Conservation (phyloP, 2,888 invertebrate genomes). For the Lydus trimaculatus region DNA sequence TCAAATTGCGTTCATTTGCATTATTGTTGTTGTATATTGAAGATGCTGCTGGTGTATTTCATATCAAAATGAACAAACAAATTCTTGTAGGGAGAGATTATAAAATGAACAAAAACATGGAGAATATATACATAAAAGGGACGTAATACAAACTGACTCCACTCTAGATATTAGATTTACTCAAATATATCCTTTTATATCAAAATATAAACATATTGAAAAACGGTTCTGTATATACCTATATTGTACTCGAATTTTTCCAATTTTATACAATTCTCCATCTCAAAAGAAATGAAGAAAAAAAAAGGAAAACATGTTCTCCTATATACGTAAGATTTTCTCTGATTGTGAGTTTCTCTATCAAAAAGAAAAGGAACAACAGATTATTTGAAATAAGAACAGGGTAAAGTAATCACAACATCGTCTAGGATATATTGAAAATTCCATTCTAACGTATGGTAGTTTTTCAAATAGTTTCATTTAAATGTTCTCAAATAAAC, state of each 20-base stretch:
- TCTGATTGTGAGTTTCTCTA: not conserved
- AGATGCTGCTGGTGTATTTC: too few relatives aligned
- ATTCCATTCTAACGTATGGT: too few relatives aligned
- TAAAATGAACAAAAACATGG: not conserved
- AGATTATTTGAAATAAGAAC: not conserved
- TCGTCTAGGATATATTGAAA: too few relatives aligned
- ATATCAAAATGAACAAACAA: too few relatives aligned
- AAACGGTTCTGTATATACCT: not conserved
- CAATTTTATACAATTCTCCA: not conserved
- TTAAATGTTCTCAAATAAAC: too few relatives aligned
- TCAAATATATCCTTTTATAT: slow-evolving; percentile 1
- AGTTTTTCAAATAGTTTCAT: too few relatives aligned
- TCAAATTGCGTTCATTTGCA: too few relatives aligned
- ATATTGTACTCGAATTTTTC: not conserved
- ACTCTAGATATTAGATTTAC: slow-evolving; percentile 8
- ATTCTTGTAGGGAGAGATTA: not conserved
- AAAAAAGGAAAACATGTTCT: too few relatives aligned
- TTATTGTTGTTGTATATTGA: too few relatives aligned
- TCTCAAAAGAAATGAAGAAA: not conserved
- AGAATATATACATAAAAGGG: too few relatives aligned
- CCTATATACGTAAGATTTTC: not conserved
- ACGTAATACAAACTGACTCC: not conserved
- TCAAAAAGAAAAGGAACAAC: not conserved
- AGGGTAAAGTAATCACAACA: not conserved
- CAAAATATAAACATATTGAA: not conserved